These are phyloP conservation scores for Anguilla rostrata DNA, from an alignment of 2,113 vertebrate genomes.

Conservation along the genomic window DNA sequence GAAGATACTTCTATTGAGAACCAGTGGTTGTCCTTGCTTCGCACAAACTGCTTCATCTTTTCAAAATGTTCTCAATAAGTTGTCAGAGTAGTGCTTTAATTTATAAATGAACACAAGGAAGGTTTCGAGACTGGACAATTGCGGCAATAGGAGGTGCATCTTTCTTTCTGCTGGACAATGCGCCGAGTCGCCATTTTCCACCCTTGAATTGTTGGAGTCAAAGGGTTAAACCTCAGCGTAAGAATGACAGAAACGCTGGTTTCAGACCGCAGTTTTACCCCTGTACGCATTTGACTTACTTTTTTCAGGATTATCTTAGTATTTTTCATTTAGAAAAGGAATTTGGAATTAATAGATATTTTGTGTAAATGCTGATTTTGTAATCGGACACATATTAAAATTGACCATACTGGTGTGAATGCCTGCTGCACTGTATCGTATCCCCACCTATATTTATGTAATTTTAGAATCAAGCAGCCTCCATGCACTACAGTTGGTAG, in stretches of 20 bases:
- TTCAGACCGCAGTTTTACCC: neutral
- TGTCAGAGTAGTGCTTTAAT: neutral
- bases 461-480: neutral
- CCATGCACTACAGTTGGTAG: neutral
- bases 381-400: neutral
- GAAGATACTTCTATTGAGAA: neutral
- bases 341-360: neutral
- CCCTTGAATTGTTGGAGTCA: conserved; percentile 6
- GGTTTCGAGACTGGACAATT: neutral
- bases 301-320: neutral
- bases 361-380: neutral
- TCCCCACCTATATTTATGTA: neutral
- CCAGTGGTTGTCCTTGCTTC: neutral
- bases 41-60: neutral
- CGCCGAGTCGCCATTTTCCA: conserved; percentile 3
- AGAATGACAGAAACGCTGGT: neutral
- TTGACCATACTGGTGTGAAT: neutral
- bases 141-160: neutral
- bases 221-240: neutral
- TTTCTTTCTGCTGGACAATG: neutral
- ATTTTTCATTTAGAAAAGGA: neutral
- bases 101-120: conserved; percentile 2
- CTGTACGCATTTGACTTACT: neutral
- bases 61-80: neutral
- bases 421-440: neutral